Evolutionary conservation across 2,888 invertebrate species (phyloP).

Genomic region (Omphaloscelis lunosa): DNA sequence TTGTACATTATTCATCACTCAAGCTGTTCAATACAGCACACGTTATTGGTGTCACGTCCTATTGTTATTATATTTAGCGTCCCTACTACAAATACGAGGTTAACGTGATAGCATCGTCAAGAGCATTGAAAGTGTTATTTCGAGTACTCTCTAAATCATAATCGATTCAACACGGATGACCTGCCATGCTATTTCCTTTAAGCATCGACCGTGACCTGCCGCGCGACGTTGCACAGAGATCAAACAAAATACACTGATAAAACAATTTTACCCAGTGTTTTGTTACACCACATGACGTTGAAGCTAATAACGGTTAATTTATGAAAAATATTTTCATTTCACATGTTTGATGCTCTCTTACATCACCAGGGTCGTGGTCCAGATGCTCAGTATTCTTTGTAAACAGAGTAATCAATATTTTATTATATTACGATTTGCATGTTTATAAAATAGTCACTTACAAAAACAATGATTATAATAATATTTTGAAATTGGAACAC

Average conservation of each 20-base stretch:
- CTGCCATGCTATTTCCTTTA: conserved; percentile 11
- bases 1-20: conserved; percentile 2
- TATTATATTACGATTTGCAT: conserved; percentile 18
- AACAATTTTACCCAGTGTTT: conserved; percentile 35
- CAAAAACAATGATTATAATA: conserved; percentile 1
- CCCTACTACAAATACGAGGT: not conserved
- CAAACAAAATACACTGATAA: conserved; percentile 43
- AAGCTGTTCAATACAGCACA: conserved; percentile 7
- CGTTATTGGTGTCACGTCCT: not conserved
- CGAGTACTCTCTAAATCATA: conserved; percentile 29
- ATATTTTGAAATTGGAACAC: not conserved
- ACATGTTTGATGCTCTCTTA: conserved; percentile 51
- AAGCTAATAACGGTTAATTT: conserved; percentile 28
- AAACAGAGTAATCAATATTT: conserved; percentile 61
- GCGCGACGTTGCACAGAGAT: conserved; percentile 26
- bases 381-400: conserved; percentile 53
- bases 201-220: conserved; percentile 30
- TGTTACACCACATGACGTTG: conserved; percentile 30
- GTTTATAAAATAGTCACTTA: conserved; percentile 26
- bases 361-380: conserved; percentile 57
- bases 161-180: conserved; percentile 41
- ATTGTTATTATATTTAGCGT: conserved; percentile 2
- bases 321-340: conserved; percentile 63
- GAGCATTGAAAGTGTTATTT: conserved; percentile 12
- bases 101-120: not conserved